A percentile compares a stretch with the other conserved stretches of the same genome.
phyloP scores from a whole-genome alignment of 1,140 invertebrate species.

The Nephila pilipes region DNA sequence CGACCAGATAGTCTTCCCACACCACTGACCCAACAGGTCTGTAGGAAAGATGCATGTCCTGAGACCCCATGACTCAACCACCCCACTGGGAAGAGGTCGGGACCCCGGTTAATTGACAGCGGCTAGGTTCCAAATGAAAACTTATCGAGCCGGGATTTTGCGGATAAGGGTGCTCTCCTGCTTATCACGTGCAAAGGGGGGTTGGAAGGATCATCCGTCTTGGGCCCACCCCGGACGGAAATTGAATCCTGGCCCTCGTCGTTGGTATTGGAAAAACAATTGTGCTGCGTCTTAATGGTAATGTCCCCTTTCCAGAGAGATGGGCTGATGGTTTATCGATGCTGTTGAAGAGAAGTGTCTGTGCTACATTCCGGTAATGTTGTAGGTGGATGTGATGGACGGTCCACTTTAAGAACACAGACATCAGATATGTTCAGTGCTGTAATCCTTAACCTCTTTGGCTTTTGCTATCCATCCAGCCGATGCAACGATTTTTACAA shows the following conservation, averaged over 20 bases:
- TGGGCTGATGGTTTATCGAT: background rate
- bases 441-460: background rate
- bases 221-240: background rate
- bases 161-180: background rate
- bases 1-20: background rate
- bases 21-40: background rate
- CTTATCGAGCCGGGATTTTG: background rate
- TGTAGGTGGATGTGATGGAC: background rate
- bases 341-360: background rate
- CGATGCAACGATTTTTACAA: too few species aligned
- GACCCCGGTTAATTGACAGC: slow-evolving; percentile 11
- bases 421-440: background rate
- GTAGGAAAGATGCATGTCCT: background rate
- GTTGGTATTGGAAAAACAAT: slow-evolving; percentile 26
- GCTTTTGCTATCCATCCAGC: too few species aligned
- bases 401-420: background rate
- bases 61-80: background rate
- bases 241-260: slow-evolving; percentile 11
- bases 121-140: background rate
- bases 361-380: background rate
- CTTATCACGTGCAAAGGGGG: background rate
- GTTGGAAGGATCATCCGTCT: background rate
- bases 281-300: background rate
- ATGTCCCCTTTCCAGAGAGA: background rate
- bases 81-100: background rate